Conservation (phyloP, 2,113 vertebrate species). For the Euleptes europaea region DNA sequence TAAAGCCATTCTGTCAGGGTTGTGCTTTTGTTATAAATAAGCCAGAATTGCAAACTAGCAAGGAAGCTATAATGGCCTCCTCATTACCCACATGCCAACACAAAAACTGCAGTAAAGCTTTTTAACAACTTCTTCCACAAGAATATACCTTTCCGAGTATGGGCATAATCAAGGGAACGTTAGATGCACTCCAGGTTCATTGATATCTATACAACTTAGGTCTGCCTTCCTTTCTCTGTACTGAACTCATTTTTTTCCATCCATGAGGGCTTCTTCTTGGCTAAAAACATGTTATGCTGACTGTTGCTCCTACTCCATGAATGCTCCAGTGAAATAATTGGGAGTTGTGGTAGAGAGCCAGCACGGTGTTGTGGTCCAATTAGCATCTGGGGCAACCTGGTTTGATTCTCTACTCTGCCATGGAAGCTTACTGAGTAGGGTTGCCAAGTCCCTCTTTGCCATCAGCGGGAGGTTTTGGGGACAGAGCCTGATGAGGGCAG, state of each 20-base stretch:
- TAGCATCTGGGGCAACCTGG: no score
- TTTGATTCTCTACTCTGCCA: no score
- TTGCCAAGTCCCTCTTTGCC: no score
- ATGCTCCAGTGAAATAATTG: neutral
- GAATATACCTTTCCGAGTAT: conserved; percentile 31
- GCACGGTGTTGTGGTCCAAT: no score
- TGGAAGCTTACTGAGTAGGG: no score
- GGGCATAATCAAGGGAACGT: neutral
- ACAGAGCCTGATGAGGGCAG: no score
- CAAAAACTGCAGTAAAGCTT: conserved; percentile 25
- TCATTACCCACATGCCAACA: conserved; percentile 45
- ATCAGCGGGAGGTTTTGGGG: no score
- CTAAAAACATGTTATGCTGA: conserved; percentile 8
- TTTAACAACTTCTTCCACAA: conserved; percentile 59
- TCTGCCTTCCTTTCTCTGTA: neutral
- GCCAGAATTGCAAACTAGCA: conserved; percentile 60
- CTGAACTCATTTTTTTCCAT: conserved; percentile 15
- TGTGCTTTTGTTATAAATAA: conserved; percentile 62
- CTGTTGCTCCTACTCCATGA: neutral
- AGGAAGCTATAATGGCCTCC: conserved; percentile 55
- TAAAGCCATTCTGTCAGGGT: conserved; percentile 69
- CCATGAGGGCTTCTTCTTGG: conserved; percentile 40
- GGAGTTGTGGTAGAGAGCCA: neutral
- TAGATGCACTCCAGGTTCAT: neutral
- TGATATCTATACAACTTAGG: neutral